Evolutionary conservation across 2,797 vertebrate genomes (phyloP).

Genomic region (Cynodonichthys magdalenae): DNA sequence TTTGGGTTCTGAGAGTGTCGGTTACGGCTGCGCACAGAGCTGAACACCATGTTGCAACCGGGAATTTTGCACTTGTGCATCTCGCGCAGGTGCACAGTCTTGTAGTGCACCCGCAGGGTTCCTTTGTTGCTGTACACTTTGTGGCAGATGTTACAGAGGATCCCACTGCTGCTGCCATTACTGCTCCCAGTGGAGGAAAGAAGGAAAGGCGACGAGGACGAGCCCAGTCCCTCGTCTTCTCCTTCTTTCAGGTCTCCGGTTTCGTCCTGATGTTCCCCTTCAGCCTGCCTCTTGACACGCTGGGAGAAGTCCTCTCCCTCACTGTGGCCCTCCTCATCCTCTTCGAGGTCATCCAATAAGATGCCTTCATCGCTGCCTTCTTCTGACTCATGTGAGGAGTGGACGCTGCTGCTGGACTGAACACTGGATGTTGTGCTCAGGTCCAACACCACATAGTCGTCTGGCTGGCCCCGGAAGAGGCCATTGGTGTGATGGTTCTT

Average conservation of each 20-base stretch:
- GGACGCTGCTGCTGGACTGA: constrained; percentile 95
- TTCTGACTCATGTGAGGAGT: constrained; percentile 95
- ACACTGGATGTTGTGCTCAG: constrained; percentile 96
- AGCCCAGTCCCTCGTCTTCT: constrained; percentile 62
- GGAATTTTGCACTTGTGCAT: constrained; percentile 99
- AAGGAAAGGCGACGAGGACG: constrained; percentile 85
- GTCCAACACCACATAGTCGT: constrained; percentile 96
- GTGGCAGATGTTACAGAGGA: constrained; percentile 98
- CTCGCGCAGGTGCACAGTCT: constrained; percentile 96
- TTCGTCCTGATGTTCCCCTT: constrained; percentile 67
- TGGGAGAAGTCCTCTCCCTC: constrained; percentile 92
- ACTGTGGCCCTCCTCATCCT: constrained; percentile 81
- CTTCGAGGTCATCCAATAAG: constrained; percentile 93
- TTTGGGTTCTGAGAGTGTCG: constrained; percentile 99
- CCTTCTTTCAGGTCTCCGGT: constrained; percentile 55
- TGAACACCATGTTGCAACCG: constrained; percentile 99
- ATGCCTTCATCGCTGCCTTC: constrained; percentile 97
- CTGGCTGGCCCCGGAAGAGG: constrained; percentile 87
- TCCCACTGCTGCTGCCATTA: constrained; percentile 87
- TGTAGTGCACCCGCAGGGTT: constrained; percentile 96
- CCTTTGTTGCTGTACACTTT: constrained; percentile 99
- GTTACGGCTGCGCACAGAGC: constrained; percentile 96
- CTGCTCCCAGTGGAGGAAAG: constrained; percentile 84
- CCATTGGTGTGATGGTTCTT: constrained; percentile 84
- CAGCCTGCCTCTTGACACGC: constrained; percentile 67